Conservation (phyloP, 1,140 invertebrate species). For the Condylostylus longicornis region DNA sequence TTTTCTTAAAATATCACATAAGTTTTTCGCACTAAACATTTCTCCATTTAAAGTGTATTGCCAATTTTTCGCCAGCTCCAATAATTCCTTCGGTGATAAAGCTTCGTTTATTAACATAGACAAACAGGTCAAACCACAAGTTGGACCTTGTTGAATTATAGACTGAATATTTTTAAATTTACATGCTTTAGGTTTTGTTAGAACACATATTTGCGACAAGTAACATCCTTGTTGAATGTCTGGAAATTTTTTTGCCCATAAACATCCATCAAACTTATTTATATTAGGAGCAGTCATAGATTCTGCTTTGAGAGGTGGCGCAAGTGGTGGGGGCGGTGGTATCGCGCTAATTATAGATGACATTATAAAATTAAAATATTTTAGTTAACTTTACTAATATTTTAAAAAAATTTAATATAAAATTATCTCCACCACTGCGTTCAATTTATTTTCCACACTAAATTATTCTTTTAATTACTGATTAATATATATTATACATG, state of each 20-base stretch:
- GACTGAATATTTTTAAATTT: conserved; percentile 30
- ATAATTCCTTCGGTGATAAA: conserved; percentile 41
- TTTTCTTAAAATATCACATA: conserved; percentile 26
- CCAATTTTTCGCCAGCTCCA: conserved; percentile 40
- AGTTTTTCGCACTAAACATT: conserved; percentile 65
- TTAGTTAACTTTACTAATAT: no score
- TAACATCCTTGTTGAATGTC: conserved; percentile 29
- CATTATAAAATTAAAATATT: no score
- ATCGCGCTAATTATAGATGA: background rate
- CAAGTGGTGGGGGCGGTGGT: background rate
- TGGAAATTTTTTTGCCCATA: conserved; percentile 27
- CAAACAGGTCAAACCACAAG: conserved; percentile 67
- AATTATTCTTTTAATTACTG: no score
- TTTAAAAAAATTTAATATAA: no score
- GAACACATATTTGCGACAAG: conserved; percentile 24
- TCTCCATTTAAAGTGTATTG: conserved; percentile 66
- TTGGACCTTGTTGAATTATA: conserved; percentile 41
- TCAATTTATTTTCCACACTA: no score
- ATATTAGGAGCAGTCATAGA: background rate
- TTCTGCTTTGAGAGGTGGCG: background rate
- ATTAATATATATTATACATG: no score
- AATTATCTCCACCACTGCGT: no score
- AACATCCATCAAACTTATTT: conserved; percentile 4
- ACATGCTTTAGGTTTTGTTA: conserved; percentile 28
- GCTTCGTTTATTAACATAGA: conserved; percentile 54